phyloP scores from a whole-genome alignment of 2,888 invertebrate species.

The Nymphalis c-album region DNA sequence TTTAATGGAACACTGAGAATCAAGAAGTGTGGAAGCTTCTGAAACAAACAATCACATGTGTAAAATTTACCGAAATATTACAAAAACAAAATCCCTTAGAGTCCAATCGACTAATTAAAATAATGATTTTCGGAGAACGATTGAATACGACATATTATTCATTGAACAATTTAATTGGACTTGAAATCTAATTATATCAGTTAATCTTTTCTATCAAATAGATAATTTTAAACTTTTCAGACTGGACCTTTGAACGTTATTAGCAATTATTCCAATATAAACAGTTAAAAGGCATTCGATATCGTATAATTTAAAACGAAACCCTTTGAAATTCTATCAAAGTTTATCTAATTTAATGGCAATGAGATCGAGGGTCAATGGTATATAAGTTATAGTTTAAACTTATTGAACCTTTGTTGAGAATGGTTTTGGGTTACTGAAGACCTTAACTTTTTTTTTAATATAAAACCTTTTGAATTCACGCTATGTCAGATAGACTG shows the following conservation, averaged over 20 bases:
- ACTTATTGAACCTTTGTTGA: slow-evolving; percentile 7
- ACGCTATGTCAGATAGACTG: no score
- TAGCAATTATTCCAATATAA: not conserved
- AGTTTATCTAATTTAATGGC: slow-evolving; percentile 28
- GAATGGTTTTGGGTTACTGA: not conserved
- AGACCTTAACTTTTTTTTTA: not conserved
- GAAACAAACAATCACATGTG: no score
- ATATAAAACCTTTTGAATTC: not conserved
- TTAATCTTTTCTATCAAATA: slow-evolving; percentile 1
- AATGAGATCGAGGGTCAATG: slow-evolving; percentile 10
- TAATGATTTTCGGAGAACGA: no score
- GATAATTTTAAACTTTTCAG: slow-evolving; percentile 2
- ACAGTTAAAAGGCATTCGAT: not conserved
- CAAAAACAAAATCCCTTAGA: no score
- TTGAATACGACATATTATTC: not conserved
- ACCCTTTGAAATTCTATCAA: slow-evolving; percentile 19
- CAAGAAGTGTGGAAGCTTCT: no score
- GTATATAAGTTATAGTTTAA: slow-evolving; percentile 20
- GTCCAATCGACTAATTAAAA: no score
- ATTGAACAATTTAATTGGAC: slow-evolving; percentile 2
- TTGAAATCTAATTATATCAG: not conserved
- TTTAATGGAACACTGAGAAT: no score
- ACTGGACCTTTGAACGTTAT: not conserved
- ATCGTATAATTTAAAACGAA: slow-evolving; percentile 17
- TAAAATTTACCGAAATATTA: no score